Conservation (phyloP, 1,140 invertebrate species). For the Bombus pascuorum region DNA sequence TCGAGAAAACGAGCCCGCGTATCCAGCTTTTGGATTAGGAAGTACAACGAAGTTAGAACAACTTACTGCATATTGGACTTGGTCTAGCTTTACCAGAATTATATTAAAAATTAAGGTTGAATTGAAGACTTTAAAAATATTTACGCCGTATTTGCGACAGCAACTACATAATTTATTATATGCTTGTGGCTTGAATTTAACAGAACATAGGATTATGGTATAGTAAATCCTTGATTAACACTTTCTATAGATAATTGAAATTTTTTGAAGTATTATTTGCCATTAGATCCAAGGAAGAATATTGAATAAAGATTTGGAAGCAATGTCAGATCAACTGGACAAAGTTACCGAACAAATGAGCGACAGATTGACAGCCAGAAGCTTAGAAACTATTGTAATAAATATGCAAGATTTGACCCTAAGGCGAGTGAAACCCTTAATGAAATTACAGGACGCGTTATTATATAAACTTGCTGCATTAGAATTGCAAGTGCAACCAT, state of each 20-base stretch:
- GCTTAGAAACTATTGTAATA: slow-evolving; percentile 85
- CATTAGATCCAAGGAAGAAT: slow-evolving; percentile 84
- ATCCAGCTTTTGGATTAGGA: slow-evolving; percentile 88
- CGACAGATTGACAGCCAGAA: slow-evolving; percentile 86
- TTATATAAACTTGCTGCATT: slow-evolving; percentile 89
- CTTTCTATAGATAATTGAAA: background rate
- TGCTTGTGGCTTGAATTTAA: slow-evolving; percentile 86
- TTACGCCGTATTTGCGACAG: slow-evolving; percentile 84
- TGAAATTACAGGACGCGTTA: slow-evolving; percentile 87
- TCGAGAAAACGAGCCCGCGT: slow-evolving; percentile 86
- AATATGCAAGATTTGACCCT: slow-evolving; percentile 86
- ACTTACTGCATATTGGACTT: slow-evolving; percentile 84
- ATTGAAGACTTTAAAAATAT: slow-evolving; percentile 80
- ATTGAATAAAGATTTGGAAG: slow-evolving; percentile 87
- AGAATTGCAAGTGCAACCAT: slow-evolving; percentile 87
- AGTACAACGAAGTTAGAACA: slow-evolving; percentile 86
- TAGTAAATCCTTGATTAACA: background rate
- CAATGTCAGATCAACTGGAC: slow-evolving; percentile 89
- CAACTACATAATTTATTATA: slow-evolving; percentile 86
- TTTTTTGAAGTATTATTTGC: background rate
- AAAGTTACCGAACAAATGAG: slow-evolving; percentile 88
- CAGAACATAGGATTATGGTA: slow-evolving; percentile 84
- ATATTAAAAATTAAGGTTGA: slow-evolving; percentile 81
- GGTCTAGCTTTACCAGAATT: slow-evolving; percentile 83
- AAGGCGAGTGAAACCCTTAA: slow-evolving; percentile 86